These are phyloP conservation scores for Lasioglossum figueresi DNA, from an alignment of 2,888 invertebrate genomes.

Conservation along the genomic window DNA sequence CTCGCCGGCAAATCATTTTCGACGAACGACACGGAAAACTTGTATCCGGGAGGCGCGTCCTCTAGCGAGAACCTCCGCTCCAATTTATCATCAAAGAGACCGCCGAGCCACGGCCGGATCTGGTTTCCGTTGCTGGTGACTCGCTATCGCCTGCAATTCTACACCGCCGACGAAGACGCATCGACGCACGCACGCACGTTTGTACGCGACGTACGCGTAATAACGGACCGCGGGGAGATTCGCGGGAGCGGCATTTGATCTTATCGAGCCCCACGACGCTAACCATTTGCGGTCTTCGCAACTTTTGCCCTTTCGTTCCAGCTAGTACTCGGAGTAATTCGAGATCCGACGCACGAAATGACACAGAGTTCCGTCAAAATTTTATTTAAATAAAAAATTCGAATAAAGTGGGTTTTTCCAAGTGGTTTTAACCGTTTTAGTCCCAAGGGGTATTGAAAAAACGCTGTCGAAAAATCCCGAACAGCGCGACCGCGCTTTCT, in stretches of 20 bases:
- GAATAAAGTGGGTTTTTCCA: too few species aligned
- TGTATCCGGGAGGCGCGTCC: constrained; percentile 11
- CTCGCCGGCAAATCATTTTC: neutral
- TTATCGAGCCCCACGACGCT: neutral
- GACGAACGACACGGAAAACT: neutral
- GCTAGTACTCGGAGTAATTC: neutral
- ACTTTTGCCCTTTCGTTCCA: neutral
- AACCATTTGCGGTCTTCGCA: neutral
- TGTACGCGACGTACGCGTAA: neutral
- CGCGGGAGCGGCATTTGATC: neutral
- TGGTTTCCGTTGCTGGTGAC: neutral
- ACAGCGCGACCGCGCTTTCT: too few species aligned
- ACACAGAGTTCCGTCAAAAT: too few species aligned
- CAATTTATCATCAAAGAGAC: constrained; percentile 20
- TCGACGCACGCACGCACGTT: neutral
- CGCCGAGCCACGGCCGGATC: neutral
- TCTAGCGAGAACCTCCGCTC: neutral
- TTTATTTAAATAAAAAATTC: too few species aligned
- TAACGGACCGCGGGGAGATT: neutral
- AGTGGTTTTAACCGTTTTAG: too few species aligned
- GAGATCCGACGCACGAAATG: too few species aligned
- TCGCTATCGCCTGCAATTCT: constrained; percentile 4
- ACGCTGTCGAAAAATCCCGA: too few species aligned
- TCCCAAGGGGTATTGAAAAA: too few species aligned
- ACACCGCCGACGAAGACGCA: neutral